Evolutionary conservation across 2,888 invertebrate species (phyloP).

Genomic region (Cosmia pyralina): DNA sequence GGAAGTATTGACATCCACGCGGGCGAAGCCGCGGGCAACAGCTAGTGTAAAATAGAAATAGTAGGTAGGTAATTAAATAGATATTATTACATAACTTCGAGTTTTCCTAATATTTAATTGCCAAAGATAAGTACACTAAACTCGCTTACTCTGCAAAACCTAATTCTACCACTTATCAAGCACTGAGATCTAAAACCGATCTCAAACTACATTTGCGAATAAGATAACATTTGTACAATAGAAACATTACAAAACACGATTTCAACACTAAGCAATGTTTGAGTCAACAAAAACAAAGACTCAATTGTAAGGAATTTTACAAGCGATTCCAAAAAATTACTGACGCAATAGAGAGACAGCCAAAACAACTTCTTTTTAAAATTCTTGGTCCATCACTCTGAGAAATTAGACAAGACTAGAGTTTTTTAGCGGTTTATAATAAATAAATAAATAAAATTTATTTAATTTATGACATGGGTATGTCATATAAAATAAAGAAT

Average conservation of each 20-base stretch:
- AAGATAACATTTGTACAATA: slow-evolving; percentile 26
- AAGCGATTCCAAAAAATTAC: slow-evolving; percentile 26
- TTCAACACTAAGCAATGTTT: slow-evolving; percentile 24
- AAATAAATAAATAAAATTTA: too few species aligned
- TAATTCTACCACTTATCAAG: slow-evolving; percentile 4
- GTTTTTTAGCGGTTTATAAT: background rate
- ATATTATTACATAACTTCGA: background rate
- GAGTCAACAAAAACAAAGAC: slow-evolving; percentile 29
- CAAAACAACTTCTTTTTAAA: slow-evolving; percentile 40
- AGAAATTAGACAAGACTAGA: background rate
- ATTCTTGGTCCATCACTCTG: slow-evolving; percentile 24
- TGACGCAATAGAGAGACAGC: slow-evolving; percentile 16
- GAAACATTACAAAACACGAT: slow-evolving; percentile 31
- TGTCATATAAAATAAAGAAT: too few species aligned
- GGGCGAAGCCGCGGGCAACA: too few species aligned
- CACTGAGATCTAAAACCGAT: background rate
- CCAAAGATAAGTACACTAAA: slow-evolving; percentile 1
- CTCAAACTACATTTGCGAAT: background rate
- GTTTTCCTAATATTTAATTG: background rate
- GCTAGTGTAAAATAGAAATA: background rate
- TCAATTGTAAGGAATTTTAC: slow-evolving; percentile 30
- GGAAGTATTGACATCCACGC: too few species aligned
- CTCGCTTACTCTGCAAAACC: background rate
- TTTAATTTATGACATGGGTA: too few species aligned
- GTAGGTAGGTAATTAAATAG: background rate